Evolutionary conservation across 2,888 invertebrate species (phyloP).

Genomic region (Empis livida): DNA sequence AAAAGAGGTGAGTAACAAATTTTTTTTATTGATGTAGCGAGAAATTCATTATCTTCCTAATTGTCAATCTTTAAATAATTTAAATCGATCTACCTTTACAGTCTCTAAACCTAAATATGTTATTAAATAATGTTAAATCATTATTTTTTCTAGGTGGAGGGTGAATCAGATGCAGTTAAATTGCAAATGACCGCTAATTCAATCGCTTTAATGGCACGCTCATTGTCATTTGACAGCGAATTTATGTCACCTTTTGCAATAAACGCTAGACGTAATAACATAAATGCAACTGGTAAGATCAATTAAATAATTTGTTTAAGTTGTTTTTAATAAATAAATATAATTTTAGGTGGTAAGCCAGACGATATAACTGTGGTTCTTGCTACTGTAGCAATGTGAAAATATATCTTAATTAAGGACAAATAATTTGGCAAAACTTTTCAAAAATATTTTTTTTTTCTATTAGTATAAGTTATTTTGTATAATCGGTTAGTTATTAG

Average conservation of each 20-base stretch:
- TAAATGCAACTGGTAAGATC: slow-evolving; percentile 71
- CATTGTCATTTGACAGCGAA: slow-evolving; percentile 85
- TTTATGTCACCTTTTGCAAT: slow-evolving; percentile 93
- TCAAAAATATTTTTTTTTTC: too few relatives aligned
- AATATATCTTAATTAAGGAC: slow-evolving; percentile 7
- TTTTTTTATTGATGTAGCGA: too few relatives aligned
- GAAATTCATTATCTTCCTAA: too few relatives aligned
- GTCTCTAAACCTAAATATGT: too few relatives aligned
- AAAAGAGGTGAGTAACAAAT: slow-evolving; percentile 52
- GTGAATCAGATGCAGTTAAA: slow-evolving; percentile 56
- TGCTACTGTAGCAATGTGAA: slow-evolving; percentile 73
- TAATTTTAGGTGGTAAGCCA: slow-evolving; percentile 81
- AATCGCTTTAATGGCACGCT: slow-evolving; percentile 90
- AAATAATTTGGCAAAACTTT: not conserved
- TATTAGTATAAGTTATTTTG: too few relatives aligned
- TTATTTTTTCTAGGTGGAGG: slow-evolving; percentile 40
- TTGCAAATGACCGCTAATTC: slow-evolving; percentile 87
- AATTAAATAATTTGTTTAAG: not conserved
- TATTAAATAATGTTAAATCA: too few relatives aligned
- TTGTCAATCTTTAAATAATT: too few relatives aligned
- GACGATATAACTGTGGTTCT: slow-evolving; percentile 97
- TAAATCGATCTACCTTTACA: too few relatives aligned
- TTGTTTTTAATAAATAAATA: not conserved
- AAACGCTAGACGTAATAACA: slow-evolving; percentile 86
- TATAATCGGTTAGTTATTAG: too few relatives aligned